Evolutionary conservation across 2,113 vertebrate species (phyloP), one percentile per base, ranked within the genome.

Genomic region (Laticauda laticaudata): DNA sequence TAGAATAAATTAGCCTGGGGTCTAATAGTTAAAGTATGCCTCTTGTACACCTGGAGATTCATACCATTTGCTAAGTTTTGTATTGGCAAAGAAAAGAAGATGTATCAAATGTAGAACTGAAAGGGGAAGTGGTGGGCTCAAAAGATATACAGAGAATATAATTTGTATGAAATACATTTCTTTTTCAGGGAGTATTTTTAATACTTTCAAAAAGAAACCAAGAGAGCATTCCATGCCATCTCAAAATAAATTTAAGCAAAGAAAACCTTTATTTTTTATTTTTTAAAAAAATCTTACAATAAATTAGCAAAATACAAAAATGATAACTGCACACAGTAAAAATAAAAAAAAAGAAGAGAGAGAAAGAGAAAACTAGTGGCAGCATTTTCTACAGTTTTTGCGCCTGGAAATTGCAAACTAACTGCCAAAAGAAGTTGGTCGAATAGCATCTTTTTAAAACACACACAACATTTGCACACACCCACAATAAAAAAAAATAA

Each of bases 221-320:
- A 51, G 34, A 53, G 29, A 64, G 3, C 53, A 15, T 85, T 86
- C 29, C 5, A 75, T 20, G 48, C 55, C 48, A 59, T 34, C 91
- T 24, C 56, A 92, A 12, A 92, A 57, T 48, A 75, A 96, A 93
- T 98, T 98, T 96, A 98, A 98, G 98, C 98, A 98, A 98, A 97
- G 98, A 97, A 98, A 98, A 98, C 96, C 97, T 99, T 99, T 99
- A 99, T 98, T 99, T 88, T 87, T 96, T 94, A 64, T 64, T 95
- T 97, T 96, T 98, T 98, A 98, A 98, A 97, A 97, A 98, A 98
- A 98, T 98, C 96, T 98, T 97, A 97, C 95, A 99, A 99, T 99
- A 99, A 99, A 94, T 98, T 99, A 99, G 97, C 98, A 98, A 98
- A 98, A 98, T 97, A 98, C 81, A 97, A 96, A 98, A 98, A 98